These are phyloP conservation scores for Drosophila pandora DNA, from an alignment of 1,140 invertebrate species.

Conservation along the genomic window DNA sequence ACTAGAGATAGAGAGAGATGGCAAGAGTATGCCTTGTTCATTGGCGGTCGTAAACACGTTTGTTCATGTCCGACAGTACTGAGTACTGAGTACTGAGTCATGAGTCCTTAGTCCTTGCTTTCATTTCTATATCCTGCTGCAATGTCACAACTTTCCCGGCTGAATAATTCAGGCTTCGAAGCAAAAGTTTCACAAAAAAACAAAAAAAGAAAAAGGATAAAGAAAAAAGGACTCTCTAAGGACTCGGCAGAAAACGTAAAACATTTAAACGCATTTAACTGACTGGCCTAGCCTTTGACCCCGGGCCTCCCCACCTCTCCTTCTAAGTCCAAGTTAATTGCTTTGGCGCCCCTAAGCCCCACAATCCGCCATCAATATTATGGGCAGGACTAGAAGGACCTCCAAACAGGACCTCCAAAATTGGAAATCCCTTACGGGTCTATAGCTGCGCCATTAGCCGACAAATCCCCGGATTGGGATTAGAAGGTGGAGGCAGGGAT, in stretches of 20 bases:
- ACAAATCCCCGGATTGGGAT: conserved; percentile 59
- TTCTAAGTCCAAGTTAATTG: conserved; percentile 67
- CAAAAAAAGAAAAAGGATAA: background rate
- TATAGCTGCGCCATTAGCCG: conserved; percentile 49
- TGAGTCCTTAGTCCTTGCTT: background rate
- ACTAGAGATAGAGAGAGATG: too few relatives aligned
- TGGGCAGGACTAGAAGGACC: background rate
- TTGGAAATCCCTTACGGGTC: conserved; percentile 10
- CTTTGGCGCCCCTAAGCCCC: conserved; percentile 39
- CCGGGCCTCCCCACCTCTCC: background rate
- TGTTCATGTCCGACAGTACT: conserved; percentile 9
- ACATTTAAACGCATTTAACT: conserved; percentile 48
- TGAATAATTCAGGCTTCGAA: conserved; percentile 55
- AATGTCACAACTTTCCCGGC: conserved; percentile 46
- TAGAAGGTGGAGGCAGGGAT: conserved; percentile 33
- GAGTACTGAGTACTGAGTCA: background rate
- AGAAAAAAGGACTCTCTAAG: background rate
- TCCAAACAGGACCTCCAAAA: conserved; percentile 22
- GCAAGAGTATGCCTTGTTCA: too few relatives aligned
- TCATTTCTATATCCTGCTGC: background rate
- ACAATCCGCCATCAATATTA: conserved; percentile 62
- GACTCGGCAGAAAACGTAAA: conserved; percentile 18
- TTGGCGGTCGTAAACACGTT: conserved; percentile 52
- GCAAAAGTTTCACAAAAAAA: conserved; percentile 14
- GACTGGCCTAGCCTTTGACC: conserved; percentile 2